Percentiles rank a stretch among this genome's conserved stretches.
phyloP scores from a whole-genome alignment of 2,888 invertebrate species.

The Heteromyza rotundicornis region DNA sequence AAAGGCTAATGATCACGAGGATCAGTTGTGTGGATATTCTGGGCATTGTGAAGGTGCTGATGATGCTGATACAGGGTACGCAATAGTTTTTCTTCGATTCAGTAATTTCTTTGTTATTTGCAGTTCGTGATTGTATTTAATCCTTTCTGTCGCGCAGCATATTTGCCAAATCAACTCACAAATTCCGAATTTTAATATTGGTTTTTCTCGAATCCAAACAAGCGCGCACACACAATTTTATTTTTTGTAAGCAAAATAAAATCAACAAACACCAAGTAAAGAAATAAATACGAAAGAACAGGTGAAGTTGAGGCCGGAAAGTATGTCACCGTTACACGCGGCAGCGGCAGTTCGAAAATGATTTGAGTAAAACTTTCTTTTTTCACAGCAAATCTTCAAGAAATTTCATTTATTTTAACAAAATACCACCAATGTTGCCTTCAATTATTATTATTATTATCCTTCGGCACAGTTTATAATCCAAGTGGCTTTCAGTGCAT shows the following conservation, averaged over 20 bases:
- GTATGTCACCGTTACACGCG: constrained; percentile 44
- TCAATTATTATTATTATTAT: too few relatives aligned
- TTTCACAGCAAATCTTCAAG: neutral
- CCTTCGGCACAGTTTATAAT: neutral
- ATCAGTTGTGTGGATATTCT: constrained; percentile 36
- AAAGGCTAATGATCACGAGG: constrained; percentile 40
- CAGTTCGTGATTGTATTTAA: neutral
- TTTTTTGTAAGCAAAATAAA: neutral
- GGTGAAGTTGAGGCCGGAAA: constrained; percentile 33
- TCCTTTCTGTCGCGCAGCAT: neutral
- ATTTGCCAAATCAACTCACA: neutral
- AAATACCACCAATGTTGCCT: too few relatives aligned
- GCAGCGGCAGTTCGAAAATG: neutral
- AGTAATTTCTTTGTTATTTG: neutral
- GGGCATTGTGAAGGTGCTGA: constrained; percentile 24
- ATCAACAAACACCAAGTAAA: neutral
- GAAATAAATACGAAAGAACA: constrained; percentile 22
- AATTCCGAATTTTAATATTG: neutral
- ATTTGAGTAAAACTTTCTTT: neutral
- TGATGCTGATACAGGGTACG: neutral
- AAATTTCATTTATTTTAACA: too few relatives aligned
- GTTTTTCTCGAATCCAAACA: too few relatives aligned
- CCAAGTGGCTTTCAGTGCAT: neutral
- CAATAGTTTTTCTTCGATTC: constrained; percentile 4
- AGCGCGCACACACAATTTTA: too few relatives aligned